phyloP scores from a whole-genome alignment of 2,797 vertebrate species.

The Hozukius guyotensis region DNA sequence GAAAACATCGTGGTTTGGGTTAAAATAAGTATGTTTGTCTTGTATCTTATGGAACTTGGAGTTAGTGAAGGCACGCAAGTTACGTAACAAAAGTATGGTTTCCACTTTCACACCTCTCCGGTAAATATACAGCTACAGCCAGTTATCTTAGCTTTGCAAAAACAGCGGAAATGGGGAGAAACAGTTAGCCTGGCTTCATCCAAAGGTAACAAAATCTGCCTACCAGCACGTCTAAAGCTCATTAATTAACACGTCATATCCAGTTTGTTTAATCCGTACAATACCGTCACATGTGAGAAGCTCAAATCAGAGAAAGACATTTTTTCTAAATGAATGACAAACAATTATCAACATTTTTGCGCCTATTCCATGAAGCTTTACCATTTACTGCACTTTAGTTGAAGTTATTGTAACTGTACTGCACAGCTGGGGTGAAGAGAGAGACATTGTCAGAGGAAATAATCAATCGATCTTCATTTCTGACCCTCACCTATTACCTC shows the following conservation, averaged over 20 bases:
- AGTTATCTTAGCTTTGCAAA: background rate
- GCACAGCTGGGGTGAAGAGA: background rate
- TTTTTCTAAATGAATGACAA: background rate
- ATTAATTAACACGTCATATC: background rate
- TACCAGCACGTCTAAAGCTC: background rate
- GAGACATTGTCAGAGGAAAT: background rate
- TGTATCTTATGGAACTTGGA: no score
- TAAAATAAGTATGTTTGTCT: no score
- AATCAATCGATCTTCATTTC: background rate
- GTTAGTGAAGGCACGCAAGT: no score
- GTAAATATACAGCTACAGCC: background rate
- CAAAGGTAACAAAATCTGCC: background rate
- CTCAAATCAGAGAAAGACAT: no score
- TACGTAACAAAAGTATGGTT: no score
- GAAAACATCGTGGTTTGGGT: no score
- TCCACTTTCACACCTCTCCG: no score
- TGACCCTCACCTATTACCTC: conserved; percentile 3
- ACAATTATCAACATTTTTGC: background rate
- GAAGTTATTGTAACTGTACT: background rate
- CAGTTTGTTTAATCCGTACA: background rate
- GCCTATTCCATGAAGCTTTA: background rate
- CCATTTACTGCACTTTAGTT: background rate
- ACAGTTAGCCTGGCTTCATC: background rate
- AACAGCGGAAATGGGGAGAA: background rate
- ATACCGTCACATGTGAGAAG: background rate